Evolutionary conservation across 2,888 invertebrate species (phyloP), one percentile per base, ranked within the genome.

Genomic region (Boloria euphrosyne): DNA sequence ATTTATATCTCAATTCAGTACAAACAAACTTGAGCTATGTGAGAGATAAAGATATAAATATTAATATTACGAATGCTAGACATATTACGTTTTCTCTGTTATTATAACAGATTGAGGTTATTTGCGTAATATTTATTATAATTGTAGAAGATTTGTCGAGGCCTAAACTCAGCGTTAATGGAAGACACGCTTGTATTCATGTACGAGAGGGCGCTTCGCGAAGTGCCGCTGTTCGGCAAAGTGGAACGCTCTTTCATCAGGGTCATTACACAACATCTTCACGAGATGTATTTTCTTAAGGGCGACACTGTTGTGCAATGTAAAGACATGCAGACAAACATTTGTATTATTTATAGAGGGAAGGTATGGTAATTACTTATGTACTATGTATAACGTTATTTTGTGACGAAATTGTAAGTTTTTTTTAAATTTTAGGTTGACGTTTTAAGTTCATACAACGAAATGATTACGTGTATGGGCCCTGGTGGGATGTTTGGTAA

Each of bases 401-500:
- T 27, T 59, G 17, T 5, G 16, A 13, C 13, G 4, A 58, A 51
- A 13, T 46, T 10, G 31, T 3, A 46, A 3, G 51, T 18, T 17
- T 14, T 59, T 49, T 13, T 43, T 58, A 38, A 7, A 38, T 81
- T 78, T 50, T 69, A 92, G 92, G 92, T 91, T 1, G 92, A 92
- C 67, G 90, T 92, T 57, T 76, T 90, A 59, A 85, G 85, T 53
- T 87, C 90, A 1, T 92, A 90, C 71, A 92, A 90, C 73, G 92
- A 92, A 81, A 90, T 92, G 87, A 83, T 93, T 22, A 89, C 90
- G 3, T 90, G 89, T 71, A 92, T 93, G 90, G 93, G 93, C 1
- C 89, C 90, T 0, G 93, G 93, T 13, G 93, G 93, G 2, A 90
- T 93, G 87, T 92, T 93, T 70, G 93, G 93, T 3, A 91, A 91